These are phyloP conservation scores for Xylocopa sonorina DNA, from an alignment of 1,140 invertebrate genomes.

Conservation along the genomic window DNA sequence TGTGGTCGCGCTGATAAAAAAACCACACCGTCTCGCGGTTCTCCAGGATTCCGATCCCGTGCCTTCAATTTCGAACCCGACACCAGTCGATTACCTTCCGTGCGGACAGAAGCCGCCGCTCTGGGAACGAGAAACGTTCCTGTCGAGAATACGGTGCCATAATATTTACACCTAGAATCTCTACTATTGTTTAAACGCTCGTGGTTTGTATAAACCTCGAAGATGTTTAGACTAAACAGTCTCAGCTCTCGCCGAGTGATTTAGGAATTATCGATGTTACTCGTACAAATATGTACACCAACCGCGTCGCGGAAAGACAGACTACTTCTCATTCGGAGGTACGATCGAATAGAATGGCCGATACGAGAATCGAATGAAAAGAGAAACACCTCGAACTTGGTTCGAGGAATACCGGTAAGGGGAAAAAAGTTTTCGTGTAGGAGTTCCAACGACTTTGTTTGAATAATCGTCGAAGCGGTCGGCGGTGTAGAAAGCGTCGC, in stretches of 20 bases:
- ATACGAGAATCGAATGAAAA: too few species aligned
- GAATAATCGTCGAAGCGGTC: background rate
- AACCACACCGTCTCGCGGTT: conserved; percentile 42
- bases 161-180: too few species aligned
- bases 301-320: too few species aligned
- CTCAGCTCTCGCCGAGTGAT: too few species aligned
- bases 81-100: conserved; percentile 8
- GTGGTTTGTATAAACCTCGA: too few species aligned
- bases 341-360: too few species aligned
- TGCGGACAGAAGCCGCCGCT: conserved; percentile 7
- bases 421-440: background rate
- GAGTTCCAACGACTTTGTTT: conserved; percentile 6
- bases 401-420: background rate
- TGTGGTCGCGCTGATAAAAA: conserved; percentile 10
- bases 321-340: too few species aligned
- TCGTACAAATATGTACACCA: too few species aligned
- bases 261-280: too few species aligned
- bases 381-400: too few species aligned
- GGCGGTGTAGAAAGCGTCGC: conserved; percentile 34
- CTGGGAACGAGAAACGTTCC: background rate
- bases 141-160: too few species aligned
- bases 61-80: background rate
- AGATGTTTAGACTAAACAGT: too few species aligned
- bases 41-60: conserved; percentile 2
- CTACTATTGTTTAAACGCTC: background rate